These are phyloP conservation scores for Stomatorhinus ivindoensis DNA, from an alignment of 2,113 vertebrate genomes.

Conservation along the genomic window DNA sequence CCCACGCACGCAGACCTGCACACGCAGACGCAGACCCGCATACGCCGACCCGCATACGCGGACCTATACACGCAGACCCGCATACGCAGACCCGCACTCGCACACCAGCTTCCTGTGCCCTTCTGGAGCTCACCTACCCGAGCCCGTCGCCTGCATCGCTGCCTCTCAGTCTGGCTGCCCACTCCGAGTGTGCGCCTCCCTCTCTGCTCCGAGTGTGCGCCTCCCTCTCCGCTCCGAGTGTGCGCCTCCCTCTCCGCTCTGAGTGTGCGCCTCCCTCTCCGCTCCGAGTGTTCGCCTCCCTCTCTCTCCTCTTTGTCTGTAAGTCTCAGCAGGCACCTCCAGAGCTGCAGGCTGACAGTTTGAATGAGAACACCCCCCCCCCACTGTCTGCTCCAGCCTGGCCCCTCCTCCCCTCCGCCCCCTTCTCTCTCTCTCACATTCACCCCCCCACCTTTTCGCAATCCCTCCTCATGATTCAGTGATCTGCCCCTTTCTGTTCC, in stretches of 20 bases:
- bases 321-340: neutral
- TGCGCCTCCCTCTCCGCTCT: neutral
- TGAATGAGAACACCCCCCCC: constrained; percentile 23
- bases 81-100: neutral
- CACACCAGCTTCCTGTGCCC: neutral
- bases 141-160: constrained; percentile 18
- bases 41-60: neutral
- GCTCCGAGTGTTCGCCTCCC: neutral
- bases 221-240: neutral
- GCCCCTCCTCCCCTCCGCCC: neutral
- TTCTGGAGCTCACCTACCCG: constrained; percentile 15
- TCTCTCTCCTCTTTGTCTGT: constrained; percentile 15
- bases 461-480: neutral
- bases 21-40: neutral
- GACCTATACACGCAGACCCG: neutral
- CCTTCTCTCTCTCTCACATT: neutral
- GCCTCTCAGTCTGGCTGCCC: neutral
- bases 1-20: neutral
- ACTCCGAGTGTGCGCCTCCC: neutral
- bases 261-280: neutral
- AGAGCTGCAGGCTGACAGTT: constrained; percentile 12
- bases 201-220: neutral
- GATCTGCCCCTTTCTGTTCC: neutral
- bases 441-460: neutral
- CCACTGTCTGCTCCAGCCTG: neutral